Base-by-base conservation (phyloP, 2,113 vertebrate genomes). In the Gadus chalcogrammus region DNA sequence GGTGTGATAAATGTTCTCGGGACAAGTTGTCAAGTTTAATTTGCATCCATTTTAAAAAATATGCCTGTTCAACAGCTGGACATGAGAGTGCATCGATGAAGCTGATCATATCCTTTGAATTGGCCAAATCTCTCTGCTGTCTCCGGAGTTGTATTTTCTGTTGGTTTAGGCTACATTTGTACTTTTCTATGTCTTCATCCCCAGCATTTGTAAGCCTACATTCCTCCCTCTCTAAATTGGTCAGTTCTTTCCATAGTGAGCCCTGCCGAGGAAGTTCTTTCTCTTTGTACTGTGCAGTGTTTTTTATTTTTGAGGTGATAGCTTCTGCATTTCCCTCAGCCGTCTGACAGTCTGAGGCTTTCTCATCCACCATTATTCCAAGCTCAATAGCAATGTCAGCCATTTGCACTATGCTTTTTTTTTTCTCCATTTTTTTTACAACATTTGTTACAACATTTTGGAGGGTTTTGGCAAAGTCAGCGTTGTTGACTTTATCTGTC, bases 41-140 rank as follows among this genome's bases (percentile, higher is more conserved):
- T 58, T 67, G 20, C 85, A 92, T 81, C 90, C 88, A 92, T 70
- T 91, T 89, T 2, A 91, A 28, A 31, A 90, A 92, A 68, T 80
- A 89, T 3, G 58, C 15, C 42, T 85, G 83, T 20, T 90, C 87
- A 56, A 16, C 53, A 0, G 35, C 78, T 61, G 65, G 20, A 11
- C 7, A 71, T 56, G 85, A 84, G 75, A 92, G 67, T 20, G 70
- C 85, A 0, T 0, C 42, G 15, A 89, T 83, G 71, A 92, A 90
- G 15, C 61, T 42, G 3, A 4, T 22, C 90, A 92, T 89, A 15
- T 80, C 76, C 2, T 67, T 16, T 0, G 88, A 89, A 0, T 85
- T 81, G 0, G 70, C 35, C 61, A 72, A 64, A 0, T 35, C 35
- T 3, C 58, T 72, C 15, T 90, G 91, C 4, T 76, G 15, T 65